Evolutionary conservation across 2,797 vertebrate species (phyloP).

Genomic region (Chromobotia macracanthus): DNA sequence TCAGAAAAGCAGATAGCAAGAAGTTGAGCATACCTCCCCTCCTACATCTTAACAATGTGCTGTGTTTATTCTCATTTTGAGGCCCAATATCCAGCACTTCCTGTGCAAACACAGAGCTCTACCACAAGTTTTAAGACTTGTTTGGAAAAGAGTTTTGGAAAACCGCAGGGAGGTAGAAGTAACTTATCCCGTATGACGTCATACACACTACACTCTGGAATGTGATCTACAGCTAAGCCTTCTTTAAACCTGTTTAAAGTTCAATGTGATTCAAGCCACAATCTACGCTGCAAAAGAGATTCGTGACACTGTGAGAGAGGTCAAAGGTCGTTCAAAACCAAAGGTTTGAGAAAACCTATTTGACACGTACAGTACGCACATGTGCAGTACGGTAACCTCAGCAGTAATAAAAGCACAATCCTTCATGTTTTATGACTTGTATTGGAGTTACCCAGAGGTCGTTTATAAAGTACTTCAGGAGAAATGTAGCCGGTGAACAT

Average conservation of each 20-base stretch:
- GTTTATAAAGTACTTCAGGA: neutral
- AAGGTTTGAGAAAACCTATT: neutral
- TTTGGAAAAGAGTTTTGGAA: neutral
- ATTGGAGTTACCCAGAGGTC: neutral
- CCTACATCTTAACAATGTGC: no score
- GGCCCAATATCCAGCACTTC: no score
- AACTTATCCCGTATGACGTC: conserved; percentile 30
- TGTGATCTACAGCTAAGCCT: conserved; percentile 15
- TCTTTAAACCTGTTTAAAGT: conserved; percentile 42
- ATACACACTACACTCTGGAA: conserved; percentile 20
- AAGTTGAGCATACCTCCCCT: no score
- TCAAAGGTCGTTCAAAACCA: neutral
- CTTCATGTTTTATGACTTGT: neutral
- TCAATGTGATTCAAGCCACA: conserved; percentile 14
- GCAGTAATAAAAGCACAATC: neutral
- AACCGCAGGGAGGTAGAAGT: neutral
- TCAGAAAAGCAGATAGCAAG: no score
- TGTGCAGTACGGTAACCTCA: neutral
- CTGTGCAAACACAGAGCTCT: no score
- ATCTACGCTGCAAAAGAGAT: neutral
- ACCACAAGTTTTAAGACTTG: neutral
- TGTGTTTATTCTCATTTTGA: no score
- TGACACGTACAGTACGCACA: neutral
- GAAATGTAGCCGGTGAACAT: conserved; percentile 8
- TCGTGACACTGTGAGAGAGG: neutral